These are phyloP conservation scores for human (Homo sapiens) DNA, from an alignment of 2,113 vertebrate species.

Conservation along the genomic window DNA sequence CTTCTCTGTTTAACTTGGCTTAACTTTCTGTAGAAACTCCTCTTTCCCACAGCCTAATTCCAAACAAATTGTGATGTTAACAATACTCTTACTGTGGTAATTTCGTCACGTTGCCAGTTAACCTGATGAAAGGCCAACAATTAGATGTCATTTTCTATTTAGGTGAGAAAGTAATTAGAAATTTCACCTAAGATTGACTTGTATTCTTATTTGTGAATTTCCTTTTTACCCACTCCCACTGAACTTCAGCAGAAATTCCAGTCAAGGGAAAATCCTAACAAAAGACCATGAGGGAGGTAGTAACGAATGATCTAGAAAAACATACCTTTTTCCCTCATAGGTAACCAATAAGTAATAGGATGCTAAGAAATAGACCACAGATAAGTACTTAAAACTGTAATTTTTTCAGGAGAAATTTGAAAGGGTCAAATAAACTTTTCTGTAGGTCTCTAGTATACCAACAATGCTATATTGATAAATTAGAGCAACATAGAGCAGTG, in stretches of 20 bases:
- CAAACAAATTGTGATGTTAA: slow-evolving; percentile 76
- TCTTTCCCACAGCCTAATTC: slow-evolving; percentile 85
- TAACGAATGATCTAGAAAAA: slow-evolving; percentile 33
- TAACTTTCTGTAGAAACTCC: slow-evolving; percentile 79
- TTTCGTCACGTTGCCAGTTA: slow-evolving; percentile 48
- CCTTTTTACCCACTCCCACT: not conserved
- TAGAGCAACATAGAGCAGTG: not conserved
- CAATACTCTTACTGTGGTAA: slow-evolving; percentile 64
- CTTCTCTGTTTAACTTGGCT: slow-evolving; percentile 84
- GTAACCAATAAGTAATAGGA: not conserved
- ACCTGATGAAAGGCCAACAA: slow-evolving; percentile 66
- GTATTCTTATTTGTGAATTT: slow-evolving; percentile 20
- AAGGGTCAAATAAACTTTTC: not conserved
- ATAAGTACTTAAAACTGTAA: not conserved
- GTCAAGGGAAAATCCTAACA: not conserved
- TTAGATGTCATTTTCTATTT: slow-evolving; percentile 67
- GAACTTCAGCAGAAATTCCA: not conserved
- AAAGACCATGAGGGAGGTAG: not conserved
- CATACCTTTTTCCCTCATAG: not conserved
- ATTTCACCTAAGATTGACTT: slow-evolving; percentile 44
- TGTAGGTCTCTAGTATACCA: not conserved
- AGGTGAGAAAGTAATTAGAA: slow-evolving; percentile 69
- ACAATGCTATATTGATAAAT: not conserved
- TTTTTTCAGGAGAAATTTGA: slow-evolving; percentile 2
- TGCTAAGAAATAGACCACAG: not conserved